Evolutionary conservation across 2,113 vertebrate genomes (phyloP).

Genomic region (Puffinus mauretanicus): DNA sequence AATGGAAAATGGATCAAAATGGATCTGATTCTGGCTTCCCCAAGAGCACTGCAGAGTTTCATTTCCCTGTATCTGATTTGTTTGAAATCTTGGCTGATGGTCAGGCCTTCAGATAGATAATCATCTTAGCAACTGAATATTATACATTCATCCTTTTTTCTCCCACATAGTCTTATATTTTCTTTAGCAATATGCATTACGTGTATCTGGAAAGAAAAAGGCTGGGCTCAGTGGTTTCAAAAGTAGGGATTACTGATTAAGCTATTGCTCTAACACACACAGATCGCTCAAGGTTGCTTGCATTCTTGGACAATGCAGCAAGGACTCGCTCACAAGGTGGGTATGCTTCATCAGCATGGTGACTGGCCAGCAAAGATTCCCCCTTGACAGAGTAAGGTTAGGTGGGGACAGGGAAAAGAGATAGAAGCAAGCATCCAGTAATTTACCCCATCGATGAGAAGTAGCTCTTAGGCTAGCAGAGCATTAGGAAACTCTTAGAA

Average conservation of each 20-base stretch:
- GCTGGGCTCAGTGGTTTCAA: background rate
- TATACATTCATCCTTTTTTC: background rate
- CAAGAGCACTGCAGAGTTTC: background rate
- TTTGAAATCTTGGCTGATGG: background rate
- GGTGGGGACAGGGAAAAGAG: background rate
- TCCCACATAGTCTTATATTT: background rate
- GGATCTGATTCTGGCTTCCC: background rate
- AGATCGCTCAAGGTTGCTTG: background rate
- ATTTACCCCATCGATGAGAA: background rate
- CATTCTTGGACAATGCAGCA: background rate
- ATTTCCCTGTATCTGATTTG: background rate
- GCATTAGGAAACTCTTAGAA: background rate
- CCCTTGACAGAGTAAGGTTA: background rate
- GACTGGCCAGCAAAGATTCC: background rate
- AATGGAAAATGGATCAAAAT: constrained; percentile 3
- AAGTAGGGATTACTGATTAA: background rate
- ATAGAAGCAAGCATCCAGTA: background rate
- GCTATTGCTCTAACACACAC: background rate
- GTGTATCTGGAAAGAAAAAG: background rate
- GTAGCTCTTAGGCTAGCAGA: background rate
- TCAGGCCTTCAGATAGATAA: background rate
- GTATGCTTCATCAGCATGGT: background rate
- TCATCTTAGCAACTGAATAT: background rate
- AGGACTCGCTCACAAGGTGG: background rate
- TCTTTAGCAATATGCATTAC: background rate